Evolutionary conservation across 2,888 invertebrate species (phyloP).

Genomic region (Xanthia togata): DNA sequence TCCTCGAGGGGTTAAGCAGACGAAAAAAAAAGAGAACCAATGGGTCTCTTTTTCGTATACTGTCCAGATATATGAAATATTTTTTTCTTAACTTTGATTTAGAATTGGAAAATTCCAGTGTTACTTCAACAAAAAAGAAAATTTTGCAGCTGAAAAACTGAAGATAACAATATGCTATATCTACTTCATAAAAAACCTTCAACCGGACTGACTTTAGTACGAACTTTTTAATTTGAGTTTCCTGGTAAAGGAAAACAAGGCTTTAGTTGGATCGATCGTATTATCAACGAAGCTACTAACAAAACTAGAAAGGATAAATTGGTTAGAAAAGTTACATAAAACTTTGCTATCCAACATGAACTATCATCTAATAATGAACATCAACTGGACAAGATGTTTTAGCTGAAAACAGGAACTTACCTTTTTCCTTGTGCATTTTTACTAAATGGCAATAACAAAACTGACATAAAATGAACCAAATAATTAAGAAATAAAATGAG

Average conservation of each 20-base stretch:
- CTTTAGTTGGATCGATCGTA: neutral
- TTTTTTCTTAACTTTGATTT: neutral
- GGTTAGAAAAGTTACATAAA: slow-evolving; percentile 1
- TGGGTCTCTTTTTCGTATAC: neutral
- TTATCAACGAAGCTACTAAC: slow-evolving; percentile 1
- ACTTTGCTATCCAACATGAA: slow-evolving; percentile 11
- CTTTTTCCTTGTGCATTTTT: neutral
- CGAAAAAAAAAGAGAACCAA: too few species aligned
- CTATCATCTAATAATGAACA: neutral
- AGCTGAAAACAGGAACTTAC: neutral
- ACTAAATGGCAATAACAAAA: neutral
- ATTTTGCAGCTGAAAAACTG: neutral
- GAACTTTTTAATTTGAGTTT: neutral
- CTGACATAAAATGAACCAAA: neutral
- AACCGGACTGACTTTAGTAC: neutral
- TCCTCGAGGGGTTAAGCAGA: neutral
- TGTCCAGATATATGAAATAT: neutral
- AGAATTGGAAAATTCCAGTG: neutral
- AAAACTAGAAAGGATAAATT: slow-evolving; percentile 9
- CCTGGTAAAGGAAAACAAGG: neutral
- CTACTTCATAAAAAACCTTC: neutral
- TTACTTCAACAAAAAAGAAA: neutral
- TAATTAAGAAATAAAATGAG: neutral
- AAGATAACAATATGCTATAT: neutral
- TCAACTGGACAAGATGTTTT: neutral